These are phyloP conservation scores for Egretta garzetta DNA, from an alignment of 2,113 vertebrate genomes.

Conservation along the genomic window DNA sequence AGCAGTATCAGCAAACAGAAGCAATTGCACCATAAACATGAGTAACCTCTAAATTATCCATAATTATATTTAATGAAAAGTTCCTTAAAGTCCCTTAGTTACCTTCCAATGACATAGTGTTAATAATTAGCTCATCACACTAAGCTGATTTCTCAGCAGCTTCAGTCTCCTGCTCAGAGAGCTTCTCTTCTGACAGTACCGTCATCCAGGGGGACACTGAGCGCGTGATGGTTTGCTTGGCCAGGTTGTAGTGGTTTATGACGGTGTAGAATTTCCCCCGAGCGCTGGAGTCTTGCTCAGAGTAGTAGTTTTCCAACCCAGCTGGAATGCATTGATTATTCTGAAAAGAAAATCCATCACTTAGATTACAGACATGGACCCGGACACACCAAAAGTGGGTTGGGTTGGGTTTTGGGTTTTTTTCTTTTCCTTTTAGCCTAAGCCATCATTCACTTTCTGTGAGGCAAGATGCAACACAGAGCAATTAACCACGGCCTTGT, in stretches of 20 bases:
- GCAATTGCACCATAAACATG: constrained; percentile 81
- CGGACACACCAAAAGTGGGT: not conserved
- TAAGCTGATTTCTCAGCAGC: constrained; percentile 90
- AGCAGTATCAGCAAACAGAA: constrained; percentile 82
- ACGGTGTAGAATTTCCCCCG: constrained; percentile 92
- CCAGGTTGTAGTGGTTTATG: constrained; percentile 95
- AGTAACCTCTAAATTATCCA: constrained; percentile 80
- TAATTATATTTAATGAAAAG: constrained; percentile 73
- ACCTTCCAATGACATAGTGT: constrained; percentile 70
- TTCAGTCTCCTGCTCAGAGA: constrained; percentile 93
- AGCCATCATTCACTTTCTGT: not conserved
- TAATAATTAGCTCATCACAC: constrained; percentile 47
- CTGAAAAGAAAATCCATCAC: constrained; percentile 73
- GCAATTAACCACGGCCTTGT: not conserved
- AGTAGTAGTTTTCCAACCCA: constrained; percentile 90
- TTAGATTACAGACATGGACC: not conserved
- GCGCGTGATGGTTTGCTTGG: constrained; percentile 92
- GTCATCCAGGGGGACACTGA: constrained; percentile 95
- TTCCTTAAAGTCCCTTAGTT: constrained; percentile 76
- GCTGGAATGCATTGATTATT: constrained; percentile 92
- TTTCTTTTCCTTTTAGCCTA: not conserved
- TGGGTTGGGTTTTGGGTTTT: not conserved
- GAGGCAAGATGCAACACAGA: not conserved
- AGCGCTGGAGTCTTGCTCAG: constrained; percentile 86
- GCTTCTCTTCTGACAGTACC: constrained; percentile 92